Evolutionary conservation across 1,140 invertebrate genomes (phyloP).

Genomic region (Drosophila watanabei): DNA sequence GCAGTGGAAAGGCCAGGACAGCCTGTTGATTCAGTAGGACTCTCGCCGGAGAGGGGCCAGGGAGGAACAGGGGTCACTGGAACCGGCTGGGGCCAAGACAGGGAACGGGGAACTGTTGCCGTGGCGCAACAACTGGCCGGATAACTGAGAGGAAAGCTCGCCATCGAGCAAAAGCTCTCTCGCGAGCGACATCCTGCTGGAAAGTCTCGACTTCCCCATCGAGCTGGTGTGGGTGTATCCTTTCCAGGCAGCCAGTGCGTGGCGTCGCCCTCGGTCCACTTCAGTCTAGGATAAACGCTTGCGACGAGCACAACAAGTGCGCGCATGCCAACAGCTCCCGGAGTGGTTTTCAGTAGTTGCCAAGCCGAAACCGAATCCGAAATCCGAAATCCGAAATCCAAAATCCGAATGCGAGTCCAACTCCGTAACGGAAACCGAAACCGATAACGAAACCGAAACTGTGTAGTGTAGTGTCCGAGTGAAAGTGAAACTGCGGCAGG

Average conservation of each 20-base stretch:
- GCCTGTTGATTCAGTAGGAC: constrained; percentile 67
- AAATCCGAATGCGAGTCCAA: constrained; percentile 1
- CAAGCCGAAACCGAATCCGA: constrained; percentile 21
- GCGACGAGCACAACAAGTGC: constrained; percentile 85
- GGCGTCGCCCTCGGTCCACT: constrained; percentile 44
- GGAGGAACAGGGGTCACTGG: constrained; percentile 12
- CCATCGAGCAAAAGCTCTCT: constrained; percentile 61
- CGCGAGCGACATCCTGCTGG: constrained; percentile 39
- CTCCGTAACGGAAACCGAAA: constrained; percentile 8
- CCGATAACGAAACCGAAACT: not conserved
- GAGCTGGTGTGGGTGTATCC: constrained; percentile 57
- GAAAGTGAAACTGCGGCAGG: constrained; percentile 47
- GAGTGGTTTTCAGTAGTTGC: constrained; percentile 37
- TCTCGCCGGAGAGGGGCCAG: not conserved
- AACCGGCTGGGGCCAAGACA: constrained; percentile 28
- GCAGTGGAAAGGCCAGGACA: constrained; percentile 31
- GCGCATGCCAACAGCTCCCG: constrained; percentile 70
- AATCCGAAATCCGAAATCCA: not conserved
- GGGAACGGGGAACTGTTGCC: constrained; percentile 67
- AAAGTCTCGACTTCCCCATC: constrained; percentile 57
- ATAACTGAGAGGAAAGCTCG: constrained; percentile 71
- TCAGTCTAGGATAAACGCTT: constrained; percentile 86
- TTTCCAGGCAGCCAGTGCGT: constrained; percentile 61
- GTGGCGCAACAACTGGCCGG: constrained; percentile 76
- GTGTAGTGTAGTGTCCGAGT: constrained; percentile 54